A percentile compares a stretch with the other conserved stretches of the same genome.
phyloP scores from a whole-genome alignment of 2,888 invertebrate species.

The Heteromurus nitidus region DNA sequence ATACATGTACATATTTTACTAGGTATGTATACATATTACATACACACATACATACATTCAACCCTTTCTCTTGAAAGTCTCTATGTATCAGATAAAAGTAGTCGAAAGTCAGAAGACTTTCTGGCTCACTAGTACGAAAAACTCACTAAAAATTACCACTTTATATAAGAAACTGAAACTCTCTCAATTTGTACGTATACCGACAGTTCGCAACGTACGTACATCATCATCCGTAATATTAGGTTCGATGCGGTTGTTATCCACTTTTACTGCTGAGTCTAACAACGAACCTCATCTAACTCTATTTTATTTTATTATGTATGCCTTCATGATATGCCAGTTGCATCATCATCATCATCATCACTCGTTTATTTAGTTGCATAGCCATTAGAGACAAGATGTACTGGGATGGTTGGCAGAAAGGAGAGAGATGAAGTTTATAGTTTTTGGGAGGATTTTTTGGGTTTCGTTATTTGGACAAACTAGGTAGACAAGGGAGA shows the following conservation, averaged over 20 bases:
- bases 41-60: background rate
- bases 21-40: too few relatives aligned
- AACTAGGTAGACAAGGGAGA: slow-evolving; percentile 49
- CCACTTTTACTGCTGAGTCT: slow-evolving; percentile 25
- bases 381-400: slow-evolving; percentile 19
- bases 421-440: slow-evolving; percentile 52
- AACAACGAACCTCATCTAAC: slow-evolving; percentile 16
- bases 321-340: slow-evolving; percentile 21
- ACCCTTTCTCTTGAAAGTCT: background rate
- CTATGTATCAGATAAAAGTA: too few relatives aligned
- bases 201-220: background rate
- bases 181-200: too few relatives aligned
- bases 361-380: slow-evolving; percentile 32
- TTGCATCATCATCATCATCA: slow-evolving; percentile 24
- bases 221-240: slow-evolving; percentile 42
- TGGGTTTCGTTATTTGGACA: slow-evolving; percentile 54
- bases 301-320: slow-evolving; percentile 28
- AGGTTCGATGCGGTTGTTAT: slow-evolving; percentile 51
- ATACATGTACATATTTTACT: too few relatives aligned
- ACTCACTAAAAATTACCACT: too few relatives aligned
- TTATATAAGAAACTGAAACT: too few relatives aligned
- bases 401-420: slow-evolving; percentile 49
- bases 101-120: background rate
- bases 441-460: slow-evolving; percentile 50
- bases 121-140: too few relatives aligned